Base-by-base conservation (phyloP, 2,113 vertebrate species). In the Oncorhynchus tshawytscha region DNA sequence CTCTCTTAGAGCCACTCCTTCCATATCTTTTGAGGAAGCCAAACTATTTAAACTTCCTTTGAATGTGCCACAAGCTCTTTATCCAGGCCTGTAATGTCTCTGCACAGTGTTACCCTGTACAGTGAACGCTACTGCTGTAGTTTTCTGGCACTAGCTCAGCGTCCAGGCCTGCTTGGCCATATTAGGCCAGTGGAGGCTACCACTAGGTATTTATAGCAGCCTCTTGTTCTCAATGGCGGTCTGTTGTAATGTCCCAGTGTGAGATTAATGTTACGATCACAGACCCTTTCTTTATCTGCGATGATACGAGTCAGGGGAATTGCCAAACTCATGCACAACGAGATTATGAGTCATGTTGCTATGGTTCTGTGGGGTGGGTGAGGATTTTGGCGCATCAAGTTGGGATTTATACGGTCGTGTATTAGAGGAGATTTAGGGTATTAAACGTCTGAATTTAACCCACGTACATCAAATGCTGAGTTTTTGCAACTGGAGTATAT, bases 121-220 rank as follows among this genome's bases (percentile, higher is more conserved):
- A 29, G 4, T 15, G 51, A 3, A 54, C 3, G 0, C 51, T 54
- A 18, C 51, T 54, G 59, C n/a, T 62, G 18, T 62, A 62, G n/a
- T n/a, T 62, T 22, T 62, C n/a, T 62, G 59, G 59, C 59, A 7
- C 59, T 24, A 62, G n/a, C 59, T 62, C 59, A 62, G 59, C n/a
- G n/a, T 34, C 62, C 1, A 48, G 73, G 73, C 73, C 81, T 74
- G 83, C 8, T 74, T 84, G 86, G 74, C 91, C 91, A 88, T 92
- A 92, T 92, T 91, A 88, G 91, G 91, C 79, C 84, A 78, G 83
- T 1, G 13, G 39, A 86, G 81, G 79, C 79, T 62, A 73, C 62
- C 80, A 77, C 81, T 72, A 27, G 67, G 88, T 91, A 91, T 92
- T 92, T 93, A 90, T 93, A 92, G 91, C 86, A 81, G 4, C 75